These are phyloP conservation scores for Silvanus unidentatus DNA, from an alignment of 2,888 invertebrate genomes.

Conservation along the genomic window DNA sequence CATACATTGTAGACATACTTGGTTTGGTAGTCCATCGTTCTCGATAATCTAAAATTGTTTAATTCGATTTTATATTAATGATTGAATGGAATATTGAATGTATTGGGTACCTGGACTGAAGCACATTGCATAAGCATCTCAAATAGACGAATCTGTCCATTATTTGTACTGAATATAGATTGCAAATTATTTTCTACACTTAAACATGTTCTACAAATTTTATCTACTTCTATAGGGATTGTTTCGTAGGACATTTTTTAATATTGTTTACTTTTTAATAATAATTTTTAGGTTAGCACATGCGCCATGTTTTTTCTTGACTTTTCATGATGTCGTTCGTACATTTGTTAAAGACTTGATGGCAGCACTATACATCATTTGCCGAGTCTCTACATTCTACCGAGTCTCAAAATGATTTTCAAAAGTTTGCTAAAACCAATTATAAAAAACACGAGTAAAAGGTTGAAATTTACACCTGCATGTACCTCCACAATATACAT, in stretches of 20 bases:
- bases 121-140: conserved; percentile 43
- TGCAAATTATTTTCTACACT: conserved; percentile 36
- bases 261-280: conserved; percentile 4
- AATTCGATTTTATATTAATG: neutral
- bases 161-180: conserved; percentile 39
- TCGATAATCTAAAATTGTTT: conserved; percentile 35
- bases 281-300: no score
- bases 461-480: no score
- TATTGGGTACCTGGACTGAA: conserved; percentile 35
- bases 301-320: no score
- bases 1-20: conserved; percentile 42
- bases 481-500: no score
- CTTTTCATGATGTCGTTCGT: no score
- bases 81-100: neutral
- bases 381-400: no score
- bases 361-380: no score
- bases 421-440: no score
- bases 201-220: conserved; percentile 44
- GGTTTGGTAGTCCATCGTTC: conserved; percentile 42
- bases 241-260: conserved; percentile 28
- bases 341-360: no score
- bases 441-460: no score
- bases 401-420: no score
- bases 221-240: conserved; percentile 36
- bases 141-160: conserved; percentile 34